These are phyloP conservation scores for Gambelia wislizenii DNA, from an alignment of 2,797 vertebrate species.

Conservation along the genomic window DNA sequence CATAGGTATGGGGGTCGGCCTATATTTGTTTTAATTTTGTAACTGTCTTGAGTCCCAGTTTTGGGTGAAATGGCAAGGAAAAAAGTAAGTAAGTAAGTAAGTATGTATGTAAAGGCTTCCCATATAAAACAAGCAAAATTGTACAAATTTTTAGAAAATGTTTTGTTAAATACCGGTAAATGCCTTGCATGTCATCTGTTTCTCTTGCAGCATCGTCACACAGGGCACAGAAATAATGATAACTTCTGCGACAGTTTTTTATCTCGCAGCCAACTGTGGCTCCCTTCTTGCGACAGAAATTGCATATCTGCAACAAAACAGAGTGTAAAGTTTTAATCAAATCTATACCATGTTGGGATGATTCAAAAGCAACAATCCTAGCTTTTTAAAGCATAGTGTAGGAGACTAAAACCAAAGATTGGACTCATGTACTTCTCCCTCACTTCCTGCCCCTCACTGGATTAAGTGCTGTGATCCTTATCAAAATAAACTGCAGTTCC, in stretches of 20 bases:
- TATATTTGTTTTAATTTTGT: not conserved
- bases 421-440: not conserved
- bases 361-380: not conserved
- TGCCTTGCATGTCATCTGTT: conserved; percentile 56
- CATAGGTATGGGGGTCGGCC: too few species aligned
- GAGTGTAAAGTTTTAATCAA: conserved; percentile 18
- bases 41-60: not conserved
- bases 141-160: not conserved
- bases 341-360: not conserved
- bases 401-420: not conserved
- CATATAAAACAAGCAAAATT: fast-evolving
- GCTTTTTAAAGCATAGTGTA: not conserved
- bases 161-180: conserved; percentile 72
- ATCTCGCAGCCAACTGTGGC: conserved; percentile 79
- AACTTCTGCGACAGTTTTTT: conserved; percentile 67
- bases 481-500: not conserved
- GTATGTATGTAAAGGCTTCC: not conserved
- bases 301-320: conserved; percentile 68
- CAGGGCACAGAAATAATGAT: conserved; percentile 79
- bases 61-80: too few species aligned
- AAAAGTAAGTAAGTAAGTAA: not conserved
- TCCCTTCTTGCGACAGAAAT: conserved; percentile 71
- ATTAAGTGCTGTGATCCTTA: not conserved
- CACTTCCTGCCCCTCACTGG: not conserved
- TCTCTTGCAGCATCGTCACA: conserved; percentile 63